A percentile compares a stretch with the other conserved stretches of the same genome.
These are phyloP conservation scores for Andrena praecox DNA, from an alignment of 2,888 invertebrate genomes.

Conservation along the genomic window DNA sequence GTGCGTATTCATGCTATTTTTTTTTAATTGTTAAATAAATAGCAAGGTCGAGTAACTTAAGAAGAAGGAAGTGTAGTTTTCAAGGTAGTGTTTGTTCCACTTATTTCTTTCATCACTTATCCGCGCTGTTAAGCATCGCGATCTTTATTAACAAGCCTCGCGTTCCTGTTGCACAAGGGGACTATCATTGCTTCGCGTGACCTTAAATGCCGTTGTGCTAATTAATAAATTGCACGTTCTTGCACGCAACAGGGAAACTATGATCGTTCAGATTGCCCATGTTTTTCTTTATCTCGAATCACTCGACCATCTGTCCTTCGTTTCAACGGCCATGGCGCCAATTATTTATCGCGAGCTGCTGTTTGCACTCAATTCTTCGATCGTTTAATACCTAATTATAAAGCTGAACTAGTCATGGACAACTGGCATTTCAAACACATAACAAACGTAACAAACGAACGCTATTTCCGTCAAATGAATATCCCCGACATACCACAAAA, in stretches of 20 bases:
- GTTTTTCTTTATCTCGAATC: not conserved
- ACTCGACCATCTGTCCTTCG: not conserved
- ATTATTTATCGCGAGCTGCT: not conserved
- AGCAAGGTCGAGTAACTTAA: too few relatives aligned
- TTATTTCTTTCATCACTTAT: not conserved
- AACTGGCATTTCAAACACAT: too few relatives aligned
- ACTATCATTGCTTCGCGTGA: not conserved
- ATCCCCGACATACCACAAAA: too few relatives aligned
- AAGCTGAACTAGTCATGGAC: too few relatives aligned
- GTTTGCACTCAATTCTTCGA: too few relatives aligned
- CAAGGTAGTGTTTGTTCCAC: not conserved
- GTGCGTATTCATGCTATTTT: too few relatives aligned
- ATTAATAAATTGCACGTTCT: slow-evolving; percentile 16
- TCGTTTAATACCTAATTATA: too few relatives aligned
- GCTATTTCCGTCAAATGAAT: too few relatives aligned
- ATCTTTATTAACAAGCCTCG: slow-evolving; percentile 7
- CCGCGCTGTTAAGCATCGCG: not conserved
- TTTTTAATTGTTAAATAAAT: too few relatives aligned
- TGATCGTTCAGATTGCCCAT: not conserved
- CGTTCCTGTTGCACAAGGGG: slow-evolving; percentile 1
- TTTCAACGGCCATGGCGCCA: not conserved
- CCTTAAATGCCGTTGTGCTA: not conserved
- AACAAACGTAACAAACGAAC: too few relatives aligned
- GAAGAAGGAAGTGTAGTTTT: too few relatives aligned
- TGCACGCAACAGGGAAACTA: not conserved